Base-by-base conservation (phyloP, 1,140 invertebrate species). In the Oncopodura yosiiana region DNA sequence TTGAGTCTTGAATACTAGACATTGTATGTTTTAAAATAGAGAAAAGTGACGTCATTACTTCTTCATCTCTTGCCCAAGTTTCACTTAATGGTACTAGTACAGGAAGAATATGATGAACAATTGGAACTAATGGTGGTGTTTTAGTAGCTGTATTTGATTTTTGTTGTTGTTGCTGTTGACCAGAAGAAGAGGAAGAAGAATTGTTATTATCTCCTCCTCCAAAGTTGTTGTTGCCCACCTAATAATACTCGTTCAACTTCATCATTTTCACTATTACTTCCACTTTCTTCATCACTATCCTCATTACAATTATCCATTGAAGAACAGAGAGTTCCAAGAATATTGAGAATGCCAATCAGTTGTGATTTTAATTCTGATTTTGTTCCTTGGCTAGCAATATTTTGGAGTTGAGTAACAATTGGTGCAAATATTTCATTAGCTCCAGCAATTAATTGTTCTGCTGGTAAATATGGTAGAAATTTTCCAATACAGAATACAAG, bases 351-450 rank as follows among this genome's bases (percentile, higher is more conserved):
- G 24, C 38, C 36, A 1, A 63, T 34, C 5, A 63, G 39, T 26
- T 58, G 55, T 32, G 46, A 38, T 43, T 58, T 58, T n/a, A 57
- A 16, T 36, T 61, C 56, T 9, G 56, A 21, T 30, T 56, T 43
- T 12, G 58, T 45, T n/a, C 51, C 46, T 38, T 55, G 50, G 8
- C 8, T 38, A n/a, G 62, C 51, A 24, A 60, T 55, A 14, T 27
- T 37, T 37, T 63, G 62, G 11, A 63, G 53, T 27, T 56, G 53
- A 18, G 48, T 39, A 16, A 63, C 36, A 32, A 46, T 56, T n/a
- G 57, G 62, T n/a, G 62, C 41, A 51, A 63, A 63, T 24, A 63
- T 60, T 53, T 63, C 62, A 34, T 61, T 57, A 1, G 61, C 58
- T 4, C 49, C 55, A 4, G 52, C 50, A 18, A 63, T 51, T 1